Conservation (phyloP, 2,113 vertebrate genomes). For the Arizona elegans region DNA sequence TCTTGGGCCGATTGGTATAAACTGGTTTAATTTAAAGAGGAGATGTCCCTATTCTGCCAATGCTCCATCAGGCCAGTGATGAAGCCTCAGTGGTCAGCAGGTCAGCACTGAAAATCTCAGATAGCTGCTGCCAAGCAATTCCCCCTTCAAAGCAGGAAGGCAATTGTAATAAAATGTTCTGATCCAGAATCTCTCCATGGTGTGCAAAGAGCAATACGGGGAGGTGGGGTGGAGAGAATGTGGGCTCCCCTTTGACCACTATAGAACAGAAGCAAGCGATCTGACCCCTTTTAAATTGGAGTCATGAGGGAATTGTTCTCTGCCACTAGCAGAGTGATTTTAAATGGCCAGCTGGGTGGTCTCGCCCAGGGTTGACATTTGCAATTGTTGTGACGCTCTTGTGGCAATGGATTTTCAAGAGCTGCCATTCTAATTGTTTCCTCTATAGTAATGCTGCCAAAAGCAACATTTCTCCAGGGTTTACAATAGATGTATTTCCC, state of each 20-base stretch:
- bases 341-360: background rate
- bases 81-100: background rate
- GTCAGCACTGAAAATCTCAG: background rate
- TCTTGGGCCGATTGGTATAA: background rate
- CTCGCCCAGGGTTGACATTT: background rate
- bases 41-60: background rate
- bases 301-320: background rate
- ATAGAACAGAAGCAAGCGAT: background rate
- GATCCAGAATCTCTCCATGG: background rate
- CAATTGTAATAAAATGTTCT: background rate
- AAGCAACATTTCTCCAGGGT: background rate
- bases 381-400: background rate
- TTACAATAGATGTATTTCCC: background rate
- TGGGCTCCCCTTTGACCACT: background rate
- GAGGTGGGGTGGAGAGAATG: background rate
- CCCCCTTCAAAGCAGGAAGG: background rate
- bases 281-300: background rate
- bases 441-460: background rate
- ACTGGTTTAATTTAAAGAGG: background rate
- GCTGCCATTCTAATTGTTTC: background rate
- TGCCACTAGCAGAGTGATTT: background rate
- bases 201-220: background rate
- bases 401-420: background rate
- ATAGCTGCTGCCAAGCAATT: background rate
- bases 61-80: background rate